phyloP scores from a whole-genome alignment of 2,113 vertebrate genomes.

The Eudyptes chrysolophus region DNA sequence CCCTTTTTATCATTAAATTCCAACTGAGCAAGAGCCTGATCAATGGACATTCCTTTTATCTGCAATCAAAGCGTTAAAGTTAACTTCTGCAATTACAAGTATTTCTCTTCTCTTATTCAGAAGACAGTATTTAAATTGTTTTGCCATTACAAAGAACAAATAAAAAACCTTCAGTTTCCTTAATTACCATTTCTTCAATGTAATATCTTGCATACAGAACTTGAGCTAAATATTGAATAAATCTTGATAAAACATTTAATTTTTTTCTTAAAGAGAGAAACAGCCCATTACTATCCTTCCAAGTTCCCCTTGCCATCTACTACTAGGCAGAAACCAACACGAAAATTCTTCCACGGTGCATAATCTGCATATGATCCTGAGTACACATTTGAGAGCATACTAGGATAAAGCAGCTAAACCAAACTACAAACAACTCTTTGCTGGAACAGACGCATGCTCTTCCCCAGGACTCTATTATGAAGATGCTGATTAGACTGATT shows the following conservation, averaged over 20 bases:
- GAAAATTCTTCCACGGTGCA: background rate
- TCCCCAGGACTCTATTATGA: background rate
- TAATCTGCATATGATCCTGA: background rate
- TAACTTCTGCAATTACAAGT: background rate
- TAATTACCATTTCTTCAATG: background rate
- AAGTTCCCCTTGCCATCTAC: background rate
- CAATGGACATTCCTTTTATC: constrained; percentile 92
- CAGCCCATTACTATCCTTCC: background rate
- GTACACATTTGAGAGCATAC: background rate
- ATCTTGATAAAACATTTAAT: background rate
- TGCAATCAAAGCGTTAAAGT: constrained; percentile 60
- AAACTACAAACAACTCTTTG: background rate
- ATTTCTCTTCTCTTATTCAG: background rate
- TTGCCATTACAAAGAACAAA: background rate
- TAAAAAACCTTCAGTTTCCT: background rate
- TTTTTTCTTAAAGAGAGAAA: background rate
- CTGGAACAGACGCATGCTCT: background rate
- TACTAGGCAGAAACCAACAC: background rate
- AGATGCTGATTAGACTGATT: background rate
- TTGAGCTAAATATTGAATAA: background rate
- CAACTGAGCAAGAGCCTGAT: constrained; percentile 90
- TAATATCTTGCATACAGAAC: background rate
- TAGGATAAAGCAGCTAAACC: background rate
- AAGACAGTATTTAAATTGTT: background rate
- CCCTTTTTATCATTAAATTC: constrained; percentile 97